Base-by-base conservation (phyloP, 2,888 invertebrate genomes). In the Volucella zonaria region DNA sequence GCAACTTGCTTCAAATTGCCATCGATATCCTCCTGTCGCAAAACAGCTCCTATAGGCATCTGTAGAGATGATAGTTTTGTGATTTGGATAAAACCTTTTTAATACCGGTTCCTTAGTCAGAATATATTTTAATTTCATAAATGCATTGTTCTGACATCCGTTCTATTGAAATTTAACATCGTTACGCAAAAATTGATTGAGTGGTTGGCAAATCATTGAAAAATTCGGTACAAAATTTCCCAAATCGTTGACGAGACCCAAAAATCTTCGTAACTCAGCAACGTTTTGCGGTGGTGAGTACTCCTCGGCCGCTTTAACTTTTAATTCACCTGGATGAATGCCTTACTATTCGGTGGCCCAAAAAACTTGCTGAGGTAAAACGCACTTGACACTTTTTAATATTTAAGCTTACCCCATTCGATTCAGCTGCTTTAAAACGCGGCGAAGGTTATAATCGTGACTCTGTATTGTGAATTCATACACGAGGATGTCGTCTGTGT, bases 401-500 rank as follows among this genome's bases (percentile, higher is more conserved):
- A 45, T 18, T n/a, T 18, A 18, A 18, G 1, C 18, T 18, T 18
- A 18, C 76, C 79, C 1, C 79, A 11, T 6, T 79, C 82, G 1
- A 73, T 58, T 12, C 66, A n/a, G n/a, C n/a, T n/a, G n/a, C n/a
- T n/a, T n/a, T n/a, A n/a, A n/a, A n/a, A n/a, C n/a, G n/a, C n/a
- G n/a, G n/a, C n/a, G n/a, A n/a, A n/a, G n/a, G n/a, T n/a, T n/a
- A n/a, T n/a, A n/a, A n/a, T n/a, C n/a, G n/a, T n/a, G n/a, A n/a
- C n/a, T n/a, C n/a, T n/a, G n/a, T n/a, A n/a, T n/a, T n/a, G n/a
- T n/a, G n/a, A 66, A 3, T 47, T 31, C 78, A 51, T 59, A 74
- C 4, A 78, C 59, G 1, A 82, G 49, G 12, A 78, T 76, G 40
- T 81, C 86, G 59, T 78, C 81, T n/a, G 45, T 79, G 14, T 79